Conservation (phyloP, 2,888 invertebrate species). For the Seira ritae region DNA sequence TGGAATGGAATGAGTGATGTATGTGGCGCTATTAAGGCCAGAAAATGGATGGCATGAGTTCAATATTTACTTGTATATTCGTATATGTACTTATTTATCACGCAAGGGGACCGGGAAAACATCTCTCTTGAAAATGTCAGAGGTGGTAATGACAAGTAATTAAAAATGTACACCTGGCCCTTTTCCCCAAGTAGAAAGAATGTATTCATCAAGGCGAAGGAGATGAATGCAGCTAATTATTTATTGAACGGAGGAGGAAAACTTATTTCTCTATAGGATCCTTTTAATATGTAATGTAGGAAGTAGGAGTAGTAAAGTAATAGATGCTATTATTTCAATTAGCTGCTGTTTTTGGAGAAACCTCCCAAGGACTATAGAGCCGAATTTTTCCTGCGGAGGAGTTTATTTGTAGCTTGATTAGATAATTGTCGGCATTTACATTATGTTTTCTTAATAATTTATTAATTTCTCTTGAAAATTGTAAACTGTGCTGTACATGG, state of each 20-base stretch:
- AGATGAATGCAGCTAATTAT: slow-evolving; percentile 8
- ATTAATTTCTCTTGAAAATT: too few relatives aligned
- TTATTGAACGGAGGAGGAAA: not conserved
- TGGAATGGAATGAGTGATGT: too few relatives aligned
- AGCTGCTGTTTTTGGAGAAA: too few relatives aligned
- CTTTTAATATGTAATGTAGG: too few relatives aligned
- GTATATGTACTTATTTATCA: not conserved
- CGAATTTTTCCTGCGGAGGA: not conserved
- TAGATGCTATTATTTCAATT: not conserved
- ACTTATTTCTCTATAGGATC: not conserved
- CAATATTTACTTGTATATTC: not conserved
- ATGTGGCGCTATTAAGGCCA: too few relatives aligned
- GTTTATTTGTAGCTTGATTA: not conserved
- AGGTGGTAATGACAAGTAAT: slow-evolving; percentile 35
- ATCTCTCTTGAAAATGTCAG: not conserved
- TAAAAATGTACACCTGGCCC: slow-evolving; percentile 53
- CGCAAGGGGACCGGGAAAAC: not conserved
- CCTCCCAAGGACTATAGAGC: too few relatives aligned
- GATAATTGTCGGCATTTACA: not conserved
- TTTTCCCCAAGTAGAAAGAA: not conserved
- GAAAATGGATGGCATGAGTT: too few relatives aligned
- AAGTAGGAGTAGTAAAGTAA: too few relatives aligned
- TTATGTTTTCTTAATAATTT: too few relatives aligned
- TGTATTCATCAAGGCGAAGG: not conserved
- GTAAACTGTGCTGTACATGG: too few relatives aligned